phyloP scores from a whole-genome alignment of 2,797 vertebrate genomes.

The Hydrolagus colliei region DNA sequence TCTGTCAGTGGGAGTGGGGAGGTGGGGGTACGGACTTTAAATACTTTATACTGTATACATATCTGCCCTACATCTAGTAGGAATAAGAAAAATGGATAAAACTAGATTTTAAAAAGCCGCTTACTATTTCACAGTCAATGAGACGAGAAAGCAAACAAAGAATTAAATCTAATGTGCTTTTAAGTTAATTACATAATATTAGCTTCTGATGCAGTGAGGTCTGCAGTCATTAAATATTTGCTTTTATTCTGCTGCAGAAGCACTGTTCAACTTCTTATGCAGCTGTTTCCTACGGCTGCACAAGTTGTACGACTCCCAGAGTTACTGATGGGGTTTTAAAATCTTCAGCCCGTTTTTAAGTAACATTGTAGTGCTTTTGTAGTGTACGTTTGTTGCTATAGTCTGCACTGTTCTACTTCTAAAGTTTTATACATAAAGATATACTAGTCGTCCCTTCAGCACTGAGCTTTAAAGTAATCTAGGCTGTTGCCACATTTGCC shows the following conservation, averaged over 20 bases:
- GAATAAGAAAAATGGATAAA: neutral
- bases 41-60: too few species aligned
- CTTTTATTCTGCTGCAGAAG: neutral
- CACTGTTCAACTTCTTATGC: neutral
- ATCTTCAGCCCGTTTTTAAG: neutral
- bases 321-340: neutral
- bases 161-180: neutral
- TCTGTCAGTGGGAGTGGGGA: too few species aligned
- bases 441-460: neutral
- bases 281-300: neutral
- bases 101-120: neutral
- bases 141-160: neutral
- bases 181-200: neutral
- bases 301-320: neutral
- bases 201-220: neutral
- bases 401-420: too few species aligned
- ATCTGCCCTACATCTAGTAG: too few species aligned
- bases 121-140: neutral
- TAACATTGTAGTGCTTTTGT: neutral
- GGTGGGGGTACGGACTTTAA: too few species aligned
- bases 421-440: neutral
- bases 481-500: neutral
- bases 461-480: neutral
- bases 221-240: neutral
- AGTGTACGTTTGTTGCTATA: too few species aligned